Conservation (phyloP, 1,140 invertebrate species). For the Fopius arisanus region DNA sequence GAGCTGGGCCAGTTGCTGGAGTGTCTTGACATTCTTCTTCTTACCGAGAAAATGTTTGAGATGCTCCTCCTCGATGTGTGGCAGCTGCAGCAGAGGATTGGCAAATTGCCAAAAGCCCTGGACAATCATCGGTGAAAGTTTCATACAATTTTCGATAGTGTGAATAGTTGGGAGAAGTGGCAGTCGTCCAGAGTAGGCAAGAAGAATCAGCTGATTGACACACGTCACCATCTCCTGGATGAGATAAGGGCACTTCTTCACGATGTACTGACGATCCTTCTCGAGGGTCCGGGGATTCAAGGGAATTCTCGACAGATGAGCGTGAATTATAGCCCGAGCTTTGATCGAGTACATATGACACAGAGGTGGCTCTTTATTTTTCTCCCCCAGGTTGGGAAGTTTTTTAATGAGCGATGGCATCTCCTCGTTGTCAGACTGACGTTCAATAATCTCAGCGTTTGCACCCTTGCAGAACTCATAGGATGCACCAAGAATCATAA, state of each 20-base stretch:
- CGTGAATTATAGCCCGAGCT: conserved; percentile 91
- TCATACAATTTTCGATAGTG: conserved; percentile 98
- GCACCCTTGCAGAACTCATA: conserved; percentile 95
- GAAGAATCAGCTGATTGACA: conserved; percentile 90
- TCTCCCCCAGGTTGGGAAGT: conserved; percentile 87
- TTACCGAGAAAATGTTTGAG: conserved; percentile 89
- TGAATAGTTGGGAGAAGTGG: conserved; percentile 86
- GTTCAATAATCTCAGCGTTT: conserved; percentile 93
- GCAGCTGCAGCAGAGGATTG: conserved; percentile 92
- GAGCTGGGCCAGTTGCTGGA: conserved; percentile 89
- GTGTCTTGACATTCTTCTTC: conserved; percentile 83
- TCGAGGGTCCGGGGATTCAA: conserved; percentile 86
- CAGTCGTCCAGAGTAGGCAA: conserved; percentile 89
- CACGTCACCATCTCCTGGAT: conserved; percentile 98
- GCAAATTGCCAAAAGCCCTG: conserved; percentile 96
- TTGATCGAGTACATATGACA: conserved; percentile 97
- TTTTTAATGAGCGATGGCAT: conserved; percentile 91
- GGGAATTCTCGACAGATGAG: conserved; percentile 87
- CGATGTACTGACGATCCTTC: conserved; percentile 84
- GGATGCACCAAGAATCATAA: conserved; percentile 96
- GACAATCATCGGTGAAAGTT: conserved; percentile 94
- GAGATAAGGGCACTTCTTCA: conserved; percentile 94
- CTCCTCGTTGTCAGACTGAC: conserved; percentile 94
- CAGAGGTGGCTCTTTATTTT: conserved; percentile 93
- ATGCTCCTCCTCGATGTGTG: conserved; percentile 94